Base-by-base conservation (phyloP, 2,113 vertebrate genomes). In the Oncorhynchus kisutch region DNA sequence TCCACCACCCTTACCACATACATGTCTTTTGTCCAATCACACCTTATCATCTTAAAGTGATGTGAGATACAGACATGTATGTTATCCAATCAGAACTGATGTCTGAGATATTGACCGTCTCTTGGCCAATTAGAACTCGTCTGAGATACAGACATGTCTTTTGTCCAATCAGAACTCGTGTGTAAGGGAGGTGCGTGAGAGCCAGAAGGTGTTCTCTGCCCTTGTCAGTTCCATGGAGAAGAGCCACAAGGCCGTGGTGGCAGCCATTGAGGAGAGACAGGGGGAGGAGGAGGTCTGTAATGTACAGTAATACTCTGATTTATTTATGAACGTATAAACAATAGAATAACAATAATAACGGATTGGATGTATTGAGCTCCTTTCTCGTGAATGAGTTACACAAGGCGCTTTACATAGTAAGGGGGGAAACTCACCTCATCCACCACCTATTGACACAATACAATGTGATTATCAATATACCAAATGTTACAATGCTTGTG, bases 171-270 rank as follows among this genome's bases (percentile, higher is more conserved):
- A 94, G 93, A 92, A 59, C 82, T 91, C 90, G 8, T 92, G 92
- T 82, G 87, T 90, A 7, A 85, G 88, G 54, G 92, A 93, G 83
- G 91, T 93, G 49, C 86, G 90, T 57, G 92, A 93, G 68, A 93
- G 92, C 73, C 90, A 93, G 70, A 90, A 85, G 75, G 86, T 93
- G 48, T 93, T 94, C 57, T 92, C 91, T 1, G 84, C 74, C 22
- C 78, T 94, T 5, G 85, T 93, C 8, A 82, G 79, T 48, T 81
- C 87, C 1, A 91, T 94, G 83, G 92, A 94, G 79, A 88, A 84
- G 74, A 91, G 78, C 71, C 93, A 93, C 86, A 92, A 90, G 82
- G 85, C 81, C 0, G 84, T 94, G 0, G 82, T 93, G 20, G 18
- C 80, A 5, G 85, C 82, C 3, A 91, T 93, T 22, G 93, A 93